These are phyloP conservation scores for Hydrotaea cyrtoneurina DNA, from an alignment of 2,888 invertebrate species.

Conservation along the genomic window DNA sequence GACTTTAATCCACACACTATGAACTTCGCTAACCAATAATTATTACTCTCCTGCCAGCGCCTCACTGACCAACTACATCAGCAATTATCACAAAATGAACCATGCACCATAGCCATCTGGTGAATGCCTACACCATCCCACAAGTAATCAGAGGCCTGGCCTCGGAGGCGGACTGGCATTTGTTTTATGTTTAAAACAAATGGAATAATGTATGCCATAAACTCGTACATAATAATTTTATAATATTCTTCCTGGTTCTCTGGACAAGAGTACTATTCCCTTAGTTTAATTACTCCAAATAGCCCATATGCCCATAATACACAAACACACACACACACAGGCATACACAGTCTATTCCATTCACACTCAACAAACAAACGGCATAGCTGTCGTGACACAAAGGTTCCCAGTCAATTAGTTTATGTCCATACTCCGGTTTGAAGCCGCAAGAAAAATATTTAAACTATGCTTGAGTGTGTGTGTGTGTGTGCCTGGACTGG, in stretches of 20 bases:
- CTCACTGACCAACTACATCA: background rate
- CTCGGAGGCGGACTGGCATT: background rate
- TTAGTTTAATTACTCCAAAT: conserved; percentile 40
- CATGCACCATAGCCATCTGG: too few relatives aligned
- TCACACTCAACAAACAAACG: background rate
- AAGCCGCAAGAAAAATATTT: conserved; percentile 62
- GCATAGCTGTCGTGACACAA: conserved; percentile 14
- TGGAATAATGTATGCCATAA: conserved; percentile 8
- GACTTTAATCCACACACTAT: too few relatives aligned
- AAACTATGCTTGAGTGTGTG: conserved; percentile 14
- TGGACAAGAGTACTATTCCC: background rate
- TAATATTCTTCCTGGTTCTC: conserved; percentile 41
- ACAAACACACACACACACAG: background rate
- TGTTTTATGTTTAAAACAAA: conserved; percentile 9
- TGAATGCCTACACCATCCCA: background rate
- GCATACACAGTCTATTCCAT: background rate
- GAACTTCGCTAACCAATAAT: background rate
- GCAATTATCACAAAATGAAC: too few relatives aligned
- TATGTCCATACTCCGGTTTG: conserved; percentile 61
- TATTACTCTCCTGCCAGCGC: background rate
- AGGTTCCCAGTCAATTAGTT: conserved; percentile 67
- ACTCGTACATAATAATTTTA: conserved; percentile 12
- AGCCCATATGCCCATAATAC: conserved; percentile 22
- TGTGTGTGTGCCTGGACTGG: background rate
- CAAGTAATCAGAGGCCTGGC: background rate